phyloP scores from a whole-genome alignment of 2,797 vertebrate species.

The Triplophysa bombifrons region DNA sequence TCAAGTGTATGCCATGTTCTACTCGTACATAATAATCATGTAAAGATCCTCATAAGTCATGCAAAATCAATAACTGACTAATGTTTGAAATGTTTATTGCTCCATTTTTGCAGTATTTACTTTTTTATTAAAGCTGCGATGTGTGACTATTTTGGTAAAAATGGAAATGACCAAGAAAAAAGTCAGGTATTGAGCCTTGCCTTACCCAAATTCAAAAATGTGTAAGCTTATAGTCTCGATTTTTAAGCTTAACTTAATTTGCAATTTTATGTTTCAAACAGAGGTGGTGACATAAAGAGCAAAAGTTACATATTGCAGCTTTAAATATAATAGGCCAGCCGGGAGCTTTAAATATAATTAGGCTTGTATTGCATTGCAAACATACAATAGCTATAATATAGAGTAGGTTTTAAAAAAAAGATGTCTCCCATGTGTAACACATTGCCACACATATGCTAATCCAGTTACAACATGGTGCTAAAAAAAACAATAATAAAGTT shows the following conservation, averaged over 20 bases:
- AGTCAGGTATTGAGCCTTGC: too few species aligned
- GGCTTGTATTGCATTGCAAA: background rate
- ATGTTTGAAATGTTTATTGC: too few species aligned
- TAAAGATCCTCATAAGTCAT: background rate
- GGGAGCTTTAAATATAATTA: too few species aligned
- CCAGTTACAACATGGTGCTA: conserved; percentile 11
- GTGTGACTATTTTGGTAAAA: too few species aligned
- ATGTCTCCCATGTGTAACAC: conserved; percentile 12
- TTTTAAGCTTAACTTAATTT: too few species aligned
- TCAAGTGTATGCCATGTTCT: background rate
- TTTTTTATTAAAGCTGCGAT: background rate
- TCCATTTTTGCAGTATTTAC: background rate
- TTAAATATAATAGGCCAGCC: too few species aligned
- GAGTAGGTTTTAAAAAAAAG: background rate
- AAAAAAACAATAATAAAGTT: conserved; percentile 23
- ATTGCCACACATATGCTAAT: conserved; percentile 1
- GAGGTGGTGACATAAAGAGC: too few species aligned
- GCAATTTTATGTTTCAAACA: too few species aligned
- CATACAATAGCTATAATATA: background rate
- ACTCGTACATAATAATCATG: background rate
- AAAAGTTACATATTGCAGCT: too few species aligned
- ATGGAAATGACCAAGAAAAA: too few species aligned
- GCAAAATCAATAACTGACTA: background rate
- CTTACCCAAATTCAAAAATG: too few species aligned
- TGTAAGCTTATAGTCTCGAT: too few species aligned